Evolutionary conservation across 2,888 invertebrate genomes (phyloP).

Genomic region (Muscina levida): DNA sequence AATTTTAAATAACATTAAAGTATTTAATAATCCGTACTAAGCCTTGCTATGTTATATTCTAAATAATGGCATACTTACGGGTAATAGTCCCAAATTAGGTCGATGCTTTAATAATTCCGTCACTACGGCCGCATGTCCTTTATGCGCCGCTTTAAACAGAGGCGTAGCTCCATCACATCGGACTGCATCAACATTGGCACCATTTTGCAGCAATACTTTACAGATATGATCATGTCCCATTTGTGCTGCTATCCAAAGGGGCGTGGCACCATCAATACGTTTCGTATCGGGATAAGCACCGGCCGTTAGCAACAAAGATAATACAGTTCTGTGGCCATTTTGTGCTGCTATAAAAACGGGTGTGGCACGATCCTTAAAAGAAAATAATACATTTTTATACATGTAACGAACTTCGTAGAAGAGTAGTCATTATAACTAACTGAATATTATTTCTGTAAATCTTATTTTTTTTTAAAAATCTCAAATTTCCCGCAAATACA

Average conservation of each 20-base stretch:
- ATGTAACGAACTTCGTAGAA: background rate
- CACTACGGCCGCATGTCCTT: conserved; percentile 94
- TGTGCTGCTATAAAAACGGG: conserved; percentile 96
- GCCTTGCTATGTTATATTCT: background rate
- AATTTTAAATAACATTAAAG: too few species aligned
- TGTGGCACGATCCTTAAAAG: conserved; percentile 90
- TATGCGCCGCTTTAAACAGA: conserved; percentile 96
- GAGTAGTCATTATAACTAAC: too few species aligned
- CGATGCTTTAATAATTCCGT: conserved; percentile 90
- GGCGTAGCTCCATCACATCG: conserved; percentile 96
- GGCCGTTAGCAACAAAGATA: conserved; percentile 85
- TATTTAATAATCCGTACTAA: background rate
- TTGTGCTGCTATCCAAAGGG: conserved; percentile 97
- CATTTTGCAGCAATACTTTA: conserved; percentile 87
- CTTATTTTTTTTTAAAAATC: background rate
- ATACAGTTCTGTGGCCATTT: conserved; percentile 93
- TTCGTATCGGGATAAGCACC: conserved; percentile 88
- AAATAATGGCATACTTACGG: conserved; percentile 82
- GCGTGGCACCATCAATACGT: conserved; percentile 91
- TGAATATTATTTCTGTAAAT: background rate
- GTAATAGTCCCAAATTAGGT: conserved; percentile 89
- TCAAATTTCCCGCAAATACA: too few species aligned
- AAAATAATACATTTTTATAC: background rate
- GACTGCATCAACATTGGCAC: conserved; percentile 89
- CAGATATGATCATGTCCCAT: conserved; percentile 94